These are phyloP conservation scores for Probaryconus sp. DNA, from an alignment of 1,140 invertebrate genomes.

Conservation along the genomic window DNA sequence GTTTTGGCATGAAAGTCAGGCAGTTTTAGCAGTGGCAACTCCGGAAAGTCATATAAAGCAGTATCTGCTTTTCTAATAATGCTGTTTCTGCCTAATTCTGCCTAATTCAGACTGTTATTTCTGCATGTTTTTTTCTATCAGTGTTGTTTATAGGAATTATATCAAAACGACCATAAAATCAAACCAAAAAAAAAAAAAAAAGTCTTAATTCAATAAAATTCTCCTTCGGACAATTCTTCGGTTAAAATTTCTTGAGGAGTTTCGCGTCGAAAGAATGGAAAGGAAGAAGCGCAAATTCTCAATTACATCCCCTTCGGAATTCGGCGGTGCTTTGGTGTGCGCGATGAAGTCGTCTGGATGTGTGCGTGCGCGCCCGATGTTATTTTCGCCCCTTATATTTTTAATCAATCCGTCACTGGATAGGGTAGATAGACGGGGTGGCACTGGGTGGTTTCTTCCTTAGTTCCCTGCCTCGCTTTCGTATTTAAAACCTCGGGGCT, in stretches of 20 bases:
- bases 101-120: too few relatives aligned
- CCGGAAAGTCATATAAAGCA: too few relatives aligned
- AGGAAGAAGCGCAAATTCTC: constrained; percentile 63
- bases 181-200: constrained; percentile 34
- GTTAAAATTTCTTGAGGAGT: background rate
- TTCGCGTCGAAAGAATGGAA: constrained; percentile 29
- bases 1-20: too few relatives aligned
- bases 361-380: constrained; percentile 67
- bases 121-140: too few relatives aligned
- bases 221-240: constrained; percentile 11
- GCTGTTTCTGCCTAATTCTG: too few relatives aligned
- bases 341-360: constrained; percentile 39
- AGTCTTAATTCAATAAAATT: constrained; percentile 25
- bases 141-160: too few relatives aligned
- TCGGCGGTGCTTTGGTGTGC: constrained; percentile 40
- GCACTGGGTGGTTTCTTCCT: constrained; percentile 74
- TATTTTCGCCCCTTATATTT: constrained; percentile 77
- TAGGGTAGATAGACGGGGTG: constrained; percentile 68
- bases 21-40: too few relatives aligned
- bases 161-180: too few relatives aligned
- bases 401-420: constrained; percentile 79
- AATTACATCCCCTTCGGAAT: constrained; percentile 67
- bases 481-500: constrained; percentile 79
- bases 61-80: too few relatives aligned
- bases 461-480: constrained; percentile 75